A percentile compares a stretch with the other conserved stretches of the same genome.
phyloP scores from a whole-genome alignment of 1,140 invertebrate genomes.

The Fopius arisanus region DNA sequence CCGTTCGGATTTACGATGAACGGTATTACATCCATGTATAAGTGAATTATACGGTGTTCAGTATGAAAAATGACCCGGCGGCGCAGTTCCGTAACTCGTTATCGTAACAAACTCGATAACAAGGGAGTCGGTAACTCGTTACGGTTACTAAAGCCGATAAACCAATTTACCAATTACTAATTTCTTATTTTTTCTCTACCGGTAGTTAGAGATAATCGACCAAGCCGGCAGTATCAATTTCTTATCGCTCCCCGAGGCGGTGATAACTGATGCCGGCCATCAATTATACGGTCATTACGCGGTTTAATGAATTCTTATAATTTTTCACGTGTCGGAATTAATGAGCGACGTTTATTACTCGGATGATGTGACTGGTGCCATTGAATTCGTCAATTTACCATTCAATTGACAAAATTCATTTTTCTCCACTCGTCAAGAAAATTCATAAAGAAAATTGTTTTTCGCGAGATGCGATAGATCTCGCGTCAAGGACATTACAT shows the following conservation, averaged over 20 bases:
- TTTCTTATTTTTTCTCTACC: not conserved
- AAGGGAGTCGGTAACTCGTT: not conserved
- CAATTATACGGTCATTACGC: not conserved
- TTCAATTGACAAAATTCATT: too few species aligned
- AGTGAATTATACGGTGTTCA: constrained; percentile 12
- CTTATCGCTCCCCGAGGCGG: not conserved
- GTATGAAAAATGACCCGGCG: constrained; percentile 15
- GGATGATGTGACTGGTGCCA: too few species aligned
- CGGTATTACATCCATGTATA: not conserved
- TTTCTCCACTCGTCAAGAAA: too few species aligned
- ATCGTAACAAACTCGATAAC: constrained; percentile 25
- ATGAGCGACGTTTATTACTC: not conserved
- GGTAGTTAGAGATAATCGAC: not conserved
- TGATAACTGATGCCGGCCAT: too few species aligned
- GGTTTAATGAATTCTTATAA: not conserved
- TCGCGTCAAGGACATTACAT: too few species aligned
- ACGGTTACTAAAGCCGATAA: constrained; percentile 19
- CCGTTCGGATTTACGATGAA: too few species aligned
- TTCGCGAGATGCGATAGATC: too few species aligned
- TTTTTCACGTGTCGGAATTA: not conserved
- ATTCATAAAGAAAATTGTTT: too few species aligned
- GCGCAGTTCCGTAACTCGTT: constrained; percentile 20
- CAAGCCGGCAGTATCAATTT: not conserved
- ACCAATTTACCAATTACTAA: constrained; percentile 17
- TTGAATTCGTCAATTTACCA: too few species aligned